A percentile compares a stretch with the other conserved stretches of the same genome.
Conservation (phyloP, 2,888 invertebrate genomes). For the Ditula angustiorana region DNA sequence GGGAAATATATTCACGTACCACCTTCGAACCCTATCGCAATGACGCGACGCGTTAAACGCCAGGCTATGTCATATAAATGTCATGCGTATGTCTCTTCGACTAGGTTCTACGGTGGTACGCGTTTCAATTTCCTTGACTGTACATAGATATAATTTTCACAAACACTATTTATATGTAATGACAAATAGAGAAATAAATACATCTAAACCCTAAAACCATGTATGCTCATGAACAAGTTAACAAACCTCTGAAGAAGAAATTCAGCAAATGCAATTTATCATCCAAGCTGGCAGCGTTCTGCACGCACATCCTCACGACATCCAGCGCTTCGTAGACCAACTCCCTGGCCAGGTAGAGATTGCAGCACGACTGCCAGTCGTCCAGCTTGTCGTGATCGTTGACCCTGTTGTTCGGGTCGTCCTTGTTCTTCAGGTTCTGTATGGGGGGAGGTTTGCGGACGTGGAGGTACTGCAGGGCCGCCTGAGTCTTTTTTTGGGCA, state of each 20-base stretch:
- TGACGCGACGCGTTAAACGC: too few species aligned
- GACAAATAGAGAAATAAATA: too few species aligned
- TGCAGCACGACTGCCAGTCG: conserved; percentile 83
- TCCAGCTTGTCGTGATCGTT: conserved; percentile 72
- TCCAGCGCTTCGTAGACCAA: conserved; percentile 88
- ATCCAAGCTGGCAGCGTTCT: conserved; percentile 61
- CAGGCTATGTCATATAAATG: too few species aligned
- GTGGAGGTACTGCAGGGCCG: conserved; percentile 89
- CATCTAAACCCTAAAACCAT: too few species aligned
- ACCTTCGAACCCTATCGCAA: too few species aligned
- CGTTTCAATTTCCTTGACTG: too few species aligned
- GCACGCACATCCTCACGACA: conserved; percentile 85
- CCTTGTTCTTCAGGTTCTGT: conserved; percentile 73
- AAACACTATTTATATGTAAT: too few species aligned
- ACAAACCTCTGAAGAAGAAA: conserved; percentile 87
- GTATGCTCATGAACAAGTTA: too few species aligned
- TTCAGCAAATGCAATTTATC: conserved; percentile 80
- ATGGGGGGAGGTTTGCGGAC: conserved; percentile 84
- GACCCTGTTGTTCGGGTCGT: conserved; percentile 48
- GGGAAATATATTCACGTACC: too few species aligned
- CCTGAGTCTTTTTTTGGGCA: conserved; percentile 88
- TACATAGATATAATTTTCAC: too few species aligned
- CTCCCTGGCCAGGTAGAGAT: conserved; percentile 87
- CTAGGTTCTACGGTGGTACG: too few species aligned
- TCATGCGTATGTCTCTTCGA: too few species aligned